These are phyloP conservation scores for Neoscelio sp. DNA, from an alignment of 2,888 invertebrate species.

Conservation along the genomic window DNA sequence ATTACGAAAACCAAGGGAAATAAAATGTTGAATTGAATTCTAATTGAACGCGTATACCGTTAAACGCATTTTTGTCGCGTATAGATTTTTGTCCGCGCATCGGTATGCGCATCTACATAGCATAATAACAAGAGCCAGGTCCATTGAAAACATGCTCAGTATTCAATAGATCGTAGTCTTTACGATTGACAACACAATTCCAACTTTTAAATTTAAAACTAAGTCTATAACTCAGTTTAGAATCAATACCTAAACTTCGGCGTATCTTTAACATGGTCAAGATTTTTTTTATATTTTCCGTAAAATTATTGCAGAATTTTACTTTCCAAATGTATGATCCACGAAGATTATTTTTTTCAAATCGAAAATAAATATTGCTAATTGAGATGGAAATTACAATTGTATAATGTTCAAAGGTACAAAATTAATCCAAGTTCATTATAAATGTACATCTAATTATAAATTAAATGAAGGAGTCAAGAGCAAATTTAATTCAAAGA, in stretches of 20 bases:
- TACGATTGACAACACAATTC: not conserved
- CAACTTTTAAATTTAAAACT: slow-evolving; percentile 1
- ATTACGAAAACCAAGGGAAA: no score
- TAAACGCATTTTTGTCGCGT: slow-evolving; percentile 4
- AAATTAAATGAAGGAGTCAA: no score
- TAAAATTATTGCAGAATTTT: no score
- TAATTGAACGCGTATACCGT: not conserved
- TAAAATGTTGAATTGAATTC: not conserved
- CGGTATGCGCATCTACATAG: not conserved
- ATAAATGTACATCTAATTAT: not conserved
- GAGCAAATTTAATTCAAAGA: no score
- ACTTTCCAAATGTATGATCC: no score
- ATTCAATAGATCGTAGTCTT: slow-evolving; percentile 1
- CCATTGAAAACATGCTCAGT: not conserved
- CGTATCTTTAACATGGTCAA: no score
- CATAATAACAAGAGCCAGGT: not conserved
- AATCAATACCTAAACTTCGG: not conserved
- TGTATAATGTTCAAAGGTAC: no score
- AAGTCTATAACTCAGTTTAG: slow-evolving; percentile 1
- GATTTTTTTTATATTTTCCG: no score
- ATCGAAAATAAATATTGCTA: no score
- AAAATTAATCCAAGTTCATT: not conserved
- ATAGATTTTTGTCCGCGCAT: slow-evolving; percentile 1
- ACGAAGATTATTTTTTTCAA: no score
- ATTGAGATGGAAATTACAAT: no score